Base-by-base conservation (phyloP, 2,888 invertebrate genomes). In the Hyposoter didymator region DNA sequence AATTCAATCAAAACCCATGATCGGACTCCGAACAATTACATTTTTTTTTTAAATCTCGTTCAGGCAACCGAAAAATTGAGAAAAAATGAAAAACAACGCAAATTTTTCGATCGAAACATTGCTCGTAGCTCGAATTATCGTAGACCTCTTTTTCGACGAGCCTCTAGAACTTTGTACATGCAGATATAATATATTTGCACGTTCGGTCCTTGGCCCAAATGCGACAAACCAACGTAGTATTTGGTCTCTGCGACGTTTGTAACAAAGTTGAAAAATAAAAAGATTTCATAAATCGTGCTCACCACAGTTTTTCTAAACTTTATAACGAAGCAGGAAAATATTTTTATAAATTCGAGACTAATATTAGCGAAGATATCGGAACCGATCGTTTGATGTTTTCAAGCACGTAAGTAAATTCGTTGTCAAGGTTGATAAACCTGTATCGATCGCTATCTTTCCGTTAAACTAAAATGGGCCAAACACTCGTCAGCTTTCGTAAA, bases 151-250 rank as follows among this genome's bases (percentile, higher is more conserved):
- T 19, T 52, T 35, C 47, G 10, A 70, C 32, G 62, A 49, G 72
- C 72, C 39, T 39, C 45, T 52, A 66, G 17, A 39, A 66, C 19
- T 45, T 45, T 35, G n/a, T 59, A n/a, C 17, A 59, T 59, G 52
- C 45, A 64, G 5, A 10, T 47, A 17, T 32, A 45, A 28, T 22
- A 49, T 64, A 66, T 81, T 64, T 39, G 45, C 32, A 72, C 32
- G 47, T 19, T 72, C 32, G 49, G 70, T 79, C 80, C 85, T 83
- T 83, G 80, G 72, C 82, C 82, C 59, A 83, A 80, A 85, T 82
- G 62, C 28, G 75, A 75, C 64, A 32, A 52, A 67, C 17, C 28
- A 64, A 75, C 64, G 75, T 52, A 70, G 32, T 52, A 28, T 55
- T 55, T 55, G 22, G 55, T 59, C 49, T 6, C 7, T 14, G 22